Conservation (phyloP, 2,797 vertebrate genomes). For the Gephyroberyx darwinii region DNA sequence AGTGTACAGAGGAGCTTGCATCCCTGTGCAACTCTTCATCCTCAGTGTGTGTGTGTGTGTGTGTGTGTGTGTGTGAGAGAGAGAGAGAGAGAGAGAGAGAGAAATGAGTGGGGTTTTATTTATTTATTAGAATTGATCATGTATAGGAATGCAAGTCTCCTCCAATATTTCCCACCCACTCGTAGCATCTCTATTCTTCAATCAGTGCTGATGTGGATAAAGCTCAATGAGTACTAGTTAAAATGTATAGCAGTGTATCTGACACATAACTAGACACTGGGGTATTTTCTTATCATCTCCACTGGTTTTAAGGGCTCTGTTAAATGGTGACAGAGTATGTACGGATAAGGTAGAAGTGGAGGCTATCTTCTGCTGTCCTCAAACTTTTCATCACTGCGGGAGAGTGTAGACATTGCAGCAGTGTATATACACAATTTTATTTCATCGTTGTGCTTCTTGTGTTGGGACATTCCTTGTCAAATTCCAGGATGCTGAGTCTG, state of each 20-base stretch:
- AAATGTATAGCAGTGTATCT: conserved; percentile 4
- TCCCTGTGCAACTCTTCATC: conserved; percentile 1
- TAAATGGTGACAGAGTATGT: too few species aligned
- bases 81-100: too few species aligned
- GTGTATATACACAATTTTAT: not conserved
- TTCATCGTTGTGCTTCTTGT: not conserved
- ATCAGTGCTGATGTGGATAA: conserved; percentile 19
- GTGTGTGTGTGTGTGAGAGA: conserved; percentile 5
- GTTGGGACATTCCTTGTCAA: not conserved
- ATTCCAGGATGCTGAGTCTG: conserved; percentile 1
- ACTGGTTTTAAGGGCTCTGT: not conserved
- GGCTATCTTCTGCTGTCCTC: not conserved
- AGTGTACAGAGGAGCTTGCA: conserved; percentile 19
- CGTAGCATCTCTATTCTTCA: conserved; percentile 29
- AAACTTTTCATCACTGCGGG: not conserved
- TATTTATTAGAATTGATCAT: conserved; percentile 42
- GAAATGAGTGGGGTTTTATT: conserved; percentile 42
- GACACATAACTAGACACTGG: not conserved
- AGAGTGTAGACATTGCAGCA: not conserved
- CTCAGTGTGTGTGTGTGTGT: conserved; percentile 4
- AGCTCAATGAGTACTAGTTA: conserved; percentile 15
- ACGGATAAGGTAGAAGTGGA: not conserved
- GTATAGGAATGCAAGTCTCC: conserved; percentile 63
- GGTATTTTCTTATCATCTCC: not conserved
- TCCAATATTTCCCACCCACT: conserved; percentile 60